Evolutionary conservation across 1,140 invertebrate genomes (phyloP), one percentile per base, ranked within the genome.

Genomic region (Nephila pilipes): DNA sequence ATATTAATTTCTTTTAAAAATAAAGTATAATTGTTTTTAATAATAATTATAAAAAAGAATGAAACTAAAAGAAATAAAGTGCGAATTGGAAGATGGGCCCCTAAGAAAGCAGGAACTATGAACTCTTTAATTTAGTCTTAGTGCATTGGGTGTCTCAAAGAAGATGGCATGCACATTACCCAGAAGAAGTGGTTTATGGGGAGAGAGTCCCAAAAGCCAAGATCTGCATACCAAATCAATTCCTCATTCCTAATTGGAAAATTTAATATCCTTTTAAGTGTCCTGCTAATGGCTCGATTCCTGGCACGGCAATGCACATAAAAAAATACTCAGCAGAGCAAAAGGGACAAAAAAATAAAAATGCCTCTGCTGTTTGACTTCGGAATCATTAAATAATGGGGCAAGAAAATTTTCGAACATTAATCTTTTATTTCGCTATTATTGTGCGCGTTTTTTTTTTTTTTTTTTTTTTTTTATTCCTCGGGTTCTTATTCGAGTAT

Each of bases 191-290:
- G 91, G 63, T 87, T 93, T 85, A 85, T 57, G 58, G 81, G 55
- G 32, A 81, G 38, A 81, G 55, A 75, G 85, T 54, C 65, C 63
- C 32, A 20, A 75, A 90, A 87, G 55, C 83, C 69, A 55, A 89
- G 92, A 90, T 93, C 92, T 93, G 87, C 92, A 93, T 93, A 93
- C 87, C 79, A 89, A 93, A 93, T 93, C 92, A 89, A 93, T 93
- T 93, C 87, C 63, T 93, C 92, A 93, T 93, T 89, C 92, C 87
- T 93, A 93, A 93, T 93, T 93, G 92, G 87, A 89, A 93, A 93
- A 93, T 93, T 93, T 93, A 93, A 93, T 93, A 89, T 93, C 69
- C 92, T 89, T 93, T 89, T 93, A 93, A 93, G 92, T 89, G 87
- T 85, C 87, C 80, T 93, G 87, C 92, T 93, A 93, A 93, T 93